These are phyloP conservation scores for Apantesis nais DNA, from an alignment of 2,888 invertebrate genomes.

Conservation along the genomic window DNA sequence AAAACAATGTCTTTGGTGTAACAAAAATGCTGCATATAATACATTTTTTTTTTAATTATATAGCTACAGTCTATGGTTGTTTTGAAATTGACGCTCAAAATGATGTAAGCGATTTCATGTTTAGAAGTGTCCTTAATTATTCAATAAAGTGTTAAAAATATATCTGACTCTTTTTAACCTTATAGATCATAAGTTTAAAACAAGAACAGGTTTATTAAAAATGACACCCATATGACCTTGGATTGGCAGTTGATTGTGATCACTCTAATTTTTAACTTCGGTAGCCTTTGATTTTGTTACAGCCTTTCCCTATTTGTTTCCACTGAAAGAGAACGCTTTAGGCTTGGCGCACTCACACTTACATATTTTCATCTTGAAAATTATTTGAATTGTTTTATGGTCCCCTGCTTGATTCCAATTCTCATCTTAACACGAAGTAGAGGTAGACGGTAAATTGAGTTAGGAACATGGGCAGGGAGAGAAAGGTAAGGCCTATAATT, in stretches of 20 bases:
- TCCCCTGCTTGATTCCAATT: too few species aligned
- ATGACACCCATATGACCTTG: too few species aligned
- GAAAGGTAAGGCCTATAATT: not conserved
- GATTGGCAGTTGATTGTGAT: not conserved
- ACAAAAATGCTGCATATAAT: not conserved
- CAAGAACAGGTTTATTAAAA: not conserved
- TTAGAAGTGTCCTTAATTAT: conserved; percentile 78
- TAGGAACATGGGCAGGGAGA: not conserved
- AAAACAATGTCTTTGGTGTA: not conserved
- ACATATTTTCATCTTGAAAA: not conserved
- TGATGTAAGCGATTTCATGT: conserved; percentile 65
- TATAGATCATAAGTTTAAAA: too few species aligned
- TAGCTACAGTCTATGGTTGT: conserved; percentile 54
- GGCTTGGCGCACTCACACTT: not conserved
- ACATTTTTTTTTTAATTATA: conserved; percentile 5
- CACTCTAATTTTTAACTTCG: not conserved
- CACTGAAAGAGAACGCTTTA: not conserved
- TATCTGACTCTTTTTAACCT: conserved; percentile 31
- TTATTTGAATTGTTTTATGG: not conserved
- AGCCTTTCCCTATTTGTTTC: not conserved
- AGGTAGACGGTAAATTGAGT: not conserved
- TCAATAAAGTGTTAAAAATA: conserved; percentile 66
- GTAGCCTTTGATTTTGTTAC: not conserved
- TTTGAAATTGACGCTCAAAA: conserved; percentile 68
- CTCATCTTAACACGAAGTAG: not conserved